Evolutionary conservation across 2,797 vertebrate species (phyloP).

Genomic region (Pseudopleuronectes americanus): DNA sequence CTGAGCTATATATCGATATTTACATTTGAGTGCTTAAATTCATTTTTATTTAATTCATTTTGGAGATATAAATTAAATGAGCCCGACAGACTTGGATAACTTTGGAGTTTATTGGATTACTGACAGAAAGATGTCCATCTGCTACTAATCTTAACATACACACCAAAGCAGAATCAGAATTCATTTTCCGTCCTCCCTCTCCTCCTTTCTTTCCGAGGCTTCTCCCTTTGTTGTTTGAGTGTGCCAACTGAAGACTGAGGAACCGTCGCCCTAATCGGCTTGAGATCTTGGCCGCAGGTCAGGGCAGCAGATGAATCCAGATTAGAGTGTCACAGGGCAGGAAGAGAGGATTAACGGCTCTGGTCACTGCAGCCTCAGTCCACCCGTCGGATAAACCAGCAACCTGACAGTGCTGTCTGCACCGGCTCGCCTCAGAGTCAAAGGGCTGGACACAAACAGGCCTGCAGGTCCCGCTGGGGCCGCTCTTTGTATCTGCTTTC

Average conservation of each 20-base stretch:
- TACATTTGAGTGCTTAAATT: slow-evolving; percentile 25
- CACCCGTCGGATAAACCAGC: slow-evolving; percentile 18
- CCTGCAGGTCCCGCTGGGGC: not conserved
- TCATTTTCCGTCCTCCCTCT: not conserved
- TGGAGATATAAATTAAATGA: slow-evolving; percentile 15
- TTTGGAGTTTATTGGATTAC: slow-evolving; percentile 38
- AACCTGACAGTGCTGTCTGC: slow-evolving; percentile 38
- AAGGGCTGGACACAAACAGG: slow-evolving; percentile 2
- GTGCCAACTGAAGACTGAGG: slow-evolving; percentile 47
- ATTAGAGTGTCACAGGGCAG: slow-evolving; percentile 90
- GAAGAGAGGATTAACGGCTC: slow-evolving; percentile 86
- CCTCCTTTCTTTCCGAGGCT: not conserved
- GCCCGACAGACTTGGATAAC: slow-evolving; percentile 16
- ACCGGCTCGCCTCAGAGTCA: slow-evolving; percentile 7
- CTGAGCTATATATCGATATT: slow-evolving; percentile 25
- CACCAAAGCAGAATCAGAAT: not conserved
- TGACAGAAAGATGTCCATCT: slow-evolving; percentile 24
- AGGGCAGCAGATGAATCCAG: slow-evolving; percentile 84
- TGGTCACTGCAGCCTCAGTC: slow-evolving; percentile 45
- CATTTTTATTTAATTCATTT: slow-evolving; percentile 21
- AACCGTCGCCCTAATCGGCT: slow-evolving; percentile 86
- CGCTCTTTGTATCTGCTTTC: not conserved
- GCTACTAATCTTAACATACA: slow-evolving; percentile 37
- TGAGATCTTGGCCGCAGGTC: slow-evolving; percentile 80
- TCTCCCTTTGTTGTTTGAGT: slow-evolving; percentile 43